Evolutionary conservation across 1,140 invertebrate genomes (phyloP).

Genomic region (Mycetomoellerius zeteki): DNA sequence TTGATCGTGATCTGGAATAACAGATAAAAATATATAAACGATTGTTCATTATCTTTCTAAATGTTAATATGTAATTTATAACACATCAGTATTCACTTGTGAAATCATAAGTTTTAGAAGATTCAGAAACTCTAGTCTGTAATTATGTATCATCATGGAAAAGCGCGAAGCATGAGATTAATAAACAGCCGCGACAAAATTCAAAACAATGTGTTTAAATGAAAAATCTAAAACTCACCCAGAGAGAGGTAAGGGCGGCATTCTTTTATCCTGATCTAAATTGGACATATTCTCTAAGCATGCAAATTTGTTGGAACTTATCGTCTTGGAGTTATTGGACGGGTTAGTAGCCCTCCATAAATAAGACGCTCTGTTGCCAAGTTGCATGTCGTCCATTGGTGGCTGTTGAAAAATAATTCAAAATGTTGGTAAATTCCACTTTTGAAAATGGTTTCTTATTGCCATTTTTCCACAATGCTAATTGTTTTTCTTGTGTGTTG

Average conservation of each 20-base stretch:
- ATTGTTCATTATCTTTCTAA: background rate
- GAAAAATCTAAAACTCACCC: constrained; percentile 79
- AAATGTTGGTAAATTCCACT: too few species aligned
- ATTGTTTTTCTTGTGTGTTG: background rate
- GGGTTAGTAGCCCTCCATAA: constrained; percentile 75
- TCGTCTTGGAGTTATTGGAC: constrained; percentile 72
- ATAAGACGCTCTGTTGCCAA: constrained; percentile 84
- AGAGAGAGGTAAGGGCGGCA: constrained; percentile 77
- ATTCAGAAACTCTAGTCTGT: constrained; percentile 85
- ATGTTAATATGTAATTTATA: background rate
- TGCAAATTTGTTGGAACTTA: constrained; percentile 85
- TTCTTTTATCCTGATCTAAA: constrained; percentile 84
- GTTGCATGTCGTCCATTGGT: constrained; percentile 83
- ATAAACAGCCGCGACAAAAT: background rate
- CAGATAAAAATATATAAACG: constrained; percentile 30
- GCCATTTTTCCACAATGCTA: background rate
- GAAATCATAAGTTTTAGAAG: constrained; percentile 78
- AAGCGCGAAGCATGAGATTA: background rate
- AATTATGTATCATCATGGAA: constrained; percentile 75
- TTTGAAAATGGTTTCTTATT: background rate
- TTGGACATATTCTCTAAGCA: constrained; percentile 82
- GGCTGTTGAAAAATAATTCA: constrained; percentile 76
- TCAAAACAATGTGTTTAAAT: background rate
- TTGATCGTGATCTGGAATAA: constrained; percentile 83
- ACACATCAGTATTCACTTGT: constrained; percentile 70